phyloP scores from a whole-genome alignment of 2,888 invertebrate species.

The Cenopis cana region DNA sequence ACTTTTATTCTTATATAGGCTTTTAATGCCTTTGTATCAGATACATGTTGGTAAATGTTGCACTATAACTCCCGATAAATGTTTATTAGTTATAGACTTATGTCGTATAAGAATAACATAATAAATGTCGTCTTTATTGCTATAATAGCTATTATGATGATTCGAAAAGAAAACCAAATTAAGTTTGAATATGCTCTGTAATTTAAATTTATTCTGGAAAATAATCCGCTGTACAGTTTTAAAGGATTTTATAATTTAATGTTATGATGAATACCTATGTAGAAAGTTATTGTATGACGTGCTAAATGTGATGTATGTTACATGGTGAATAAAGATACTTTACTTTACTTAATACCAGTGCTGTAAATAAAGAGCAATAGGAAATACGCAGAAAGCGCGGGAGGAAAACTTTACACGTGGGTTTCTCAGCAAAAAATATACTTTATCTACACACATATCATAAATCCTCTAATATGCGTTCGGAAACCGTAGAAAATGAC shows the following conservation, averaged over 20 bases:
- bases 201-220: too few species aligned
- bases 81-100: conserved; percentile 37
- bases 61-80: conserved; percentile 44
- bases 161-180: neutral
- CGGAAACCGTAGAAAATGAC: too few species aligned
- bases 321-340: too few species aligned
- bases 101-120: conserved; percentile 30
- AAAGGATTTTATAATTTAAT: too few species aligned
- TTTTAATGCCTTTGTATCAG: conserved; percentile 75
- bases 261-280: too few species aligned
- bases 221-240: too few species aligned
- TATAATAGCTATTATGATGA: conserved; percentile 8
- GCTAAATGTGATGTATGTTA: too few species aligned
- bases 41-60: conserved; percentile 62
- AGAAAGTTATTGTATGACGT: too few species aligned
- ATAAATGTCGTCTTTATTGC: conserved; percentile 45
- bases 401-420: conserved; percentile 5
- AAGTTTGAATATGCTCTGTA: neutral
- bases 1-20: conserved; percentile 78
- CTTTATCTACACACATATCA: too few species aligned
- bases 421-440: conserved; percentile 18
- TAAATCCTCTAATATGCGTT: too few species aligned
- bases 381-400: neutral
- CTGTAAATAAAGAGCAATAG: neutral
- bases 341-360: neutral